These are phyloP conservation scores for Megaceryle maxima DNA, from an alignment of 2,113 vertebrate species.

Conservation along the genomic window DNA sequence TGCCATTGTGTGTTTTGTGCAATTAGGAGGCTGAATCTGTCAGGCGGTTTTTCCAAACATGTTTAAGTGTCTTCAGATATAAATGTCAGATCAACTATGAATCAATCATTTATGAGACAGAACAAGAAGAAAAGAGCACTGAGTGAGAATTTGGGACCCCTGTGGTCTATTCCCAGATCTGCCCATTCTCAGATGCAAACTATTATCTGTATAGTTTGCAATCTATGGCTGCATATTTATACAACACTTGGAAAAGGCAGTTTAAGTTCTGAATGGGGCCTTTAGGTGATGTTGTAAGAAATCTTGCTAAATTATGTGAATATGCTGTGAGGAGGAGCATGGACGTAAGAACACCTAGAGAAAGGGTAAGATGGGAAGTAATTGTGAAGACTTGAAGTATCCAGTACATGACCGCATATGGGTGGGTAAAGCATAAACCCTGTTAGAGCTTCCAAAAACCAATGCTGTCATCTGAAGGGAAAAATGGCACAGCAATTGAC, in stretches of 20 bases:
- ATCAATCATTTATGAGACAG: not conserved
- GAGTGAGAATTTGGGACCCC: not conserved
- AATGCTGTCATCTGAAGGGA: not conserved
- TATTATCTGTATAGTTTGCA: not conserved
- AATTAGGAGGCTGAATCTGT: not conserved
- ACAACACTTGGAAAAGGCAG: not conserved
- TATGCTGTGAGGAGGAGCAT: not conserved
- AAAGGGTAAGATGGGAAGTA: not conserved
- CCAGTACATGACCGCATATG: fast-evolving
- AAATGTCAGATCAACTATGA: not conserved
- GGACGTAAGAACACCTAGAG: not conserved
- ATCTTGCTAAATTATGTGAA: not conserved
- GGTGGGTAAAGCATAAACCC: not conserved
- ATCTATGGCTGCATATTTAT: not conserved
- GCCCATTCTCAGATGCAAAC: not conserved
- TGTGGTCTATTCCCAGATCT: not conserved
- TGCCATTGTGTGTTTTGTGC: not conserved
- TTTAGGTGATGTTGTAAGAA: not conserved
- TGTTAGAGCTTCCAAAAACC: not conserved
- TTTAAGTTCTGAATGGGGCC: not conserved
- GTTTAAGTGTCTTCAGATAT: not conserved
- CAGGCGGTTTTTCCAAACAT: not conserved
- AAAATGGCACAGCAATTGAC: not conserved
- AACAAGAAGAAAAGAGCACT: not conserved
- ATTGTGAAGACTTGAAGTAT: not conserved